These are phyloP conservation scores for Euplagia quadripunctaria DNA, from an alignment of 2,888 invertebrate species.

Conservation along the genomic window DNA sequence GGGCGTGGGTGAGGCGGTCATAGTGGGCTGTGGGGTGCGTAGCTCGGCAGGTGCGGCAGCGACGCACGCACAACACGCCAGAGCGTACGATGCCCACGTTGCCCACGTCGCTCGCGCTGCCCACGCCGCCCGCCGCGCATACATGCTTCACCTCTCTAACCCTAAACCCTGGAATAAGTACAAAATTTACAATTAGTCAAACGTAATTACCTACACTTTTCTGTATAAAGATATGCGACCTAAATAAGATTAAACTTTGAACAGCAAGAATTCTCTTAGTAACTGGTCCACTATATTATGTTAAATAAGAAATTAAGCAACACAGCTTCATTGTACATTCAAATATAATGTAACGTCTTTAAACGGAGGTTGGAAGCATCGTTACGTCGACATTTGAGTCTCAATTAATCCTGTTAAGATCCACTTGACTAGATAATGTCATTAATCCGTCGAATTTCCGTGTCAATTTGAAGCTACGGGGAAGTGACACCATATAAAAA, in stretches of 20 bases:
- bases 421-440: background rate
- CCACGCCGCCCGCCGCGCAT: slow-evolving; percentile 69
- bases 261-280: no score
- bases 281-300: no score
- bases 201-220: background rate
- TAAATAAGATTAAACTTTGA: background rate
- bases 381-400: background rate
- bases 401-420: background rate
- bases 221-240: background rate
- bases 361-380: background rate
- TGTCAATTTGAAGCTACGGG: background rate
- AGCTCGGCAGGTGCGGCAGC: slow-evolving; percentile 74
- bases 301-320: no score
- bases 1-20: slow-evolving; percentile 51
- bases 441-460: background rate
- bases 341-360: slow-evolving; percentile 1
- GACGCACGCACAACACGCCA: slow-evolving; percentile 81
- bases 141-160: slow-evolving; percentile 70
- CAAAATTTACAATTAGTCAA: background rate
- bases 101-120: slow-evolving; percentile 61
- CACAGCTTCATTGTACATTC: slow-evolving; percentile 3
- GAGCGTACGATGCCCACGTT: slow-evolving; percentile 61
- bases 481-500: background rate
- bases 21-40: slow-evolving; percentile 59
- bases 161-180: slow-evolving; percentile 47